Evolutionary conservation across 1,140 invertebrate genomes (phyloP).

Genomic region (Hypothenemus hampei): DNA sequence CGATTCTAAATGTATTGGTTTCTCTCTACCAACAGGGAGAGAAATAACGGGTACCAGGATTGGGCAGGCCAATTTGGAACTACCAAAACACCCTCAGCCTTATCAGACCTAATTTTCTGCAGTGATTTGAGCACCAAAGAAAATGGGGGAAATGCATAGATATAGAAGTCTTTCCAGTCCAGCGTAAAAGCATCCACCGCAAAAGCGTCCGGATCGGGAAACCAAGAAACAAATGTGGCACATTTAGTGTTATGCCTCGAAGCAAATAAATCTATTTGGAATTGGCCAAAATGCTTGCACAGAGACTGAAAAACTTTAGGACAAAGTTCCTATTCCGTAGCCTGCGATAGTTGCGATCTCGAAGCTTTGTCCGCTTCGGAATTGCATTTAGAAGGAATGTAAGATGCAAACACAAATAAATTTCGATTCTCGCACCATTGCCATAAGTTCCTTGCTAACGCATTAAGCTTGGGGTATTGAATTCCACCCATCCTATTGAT

Average conservation of each 20-base stretch:
- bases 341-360: too few relatives aligned
- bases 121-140: background rate
- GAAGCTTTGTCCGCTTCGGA: too few relatives aligned
- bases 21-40: background rate
- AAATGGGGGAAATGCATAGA: background rate
- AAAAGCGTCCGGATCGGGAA: background rate
- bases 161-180: background rate
- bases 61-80: background rate
- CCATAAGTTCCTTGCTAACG: conserved; percentile 27
- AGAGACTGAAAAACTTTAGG: background rate
- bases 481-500: conserved; percentile 35
- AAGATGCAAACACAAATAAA: conserved; percentile 32
- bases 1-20: background rate
- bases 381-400: too few relatives aligned
- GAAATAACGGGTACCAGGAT: background rate
- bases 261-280: background rate
- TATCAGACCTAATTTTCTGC: background rate
- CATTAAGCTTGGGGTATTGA: conserved; percentile 23
- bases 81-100: background rate
- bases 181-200: background rate
- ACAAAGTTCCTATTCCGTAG: background rate
- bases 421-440: conserved; percentile 31
- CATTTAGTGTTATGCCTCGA: background rate
- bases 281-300: background rate
- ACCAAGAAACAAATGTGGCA: background rate